These are phyloP conservation scores for Cyprinodon brontotheroides DNA, from an alignment of 2,113 vertebrate species.

Conservation along the genomic window DNA sequence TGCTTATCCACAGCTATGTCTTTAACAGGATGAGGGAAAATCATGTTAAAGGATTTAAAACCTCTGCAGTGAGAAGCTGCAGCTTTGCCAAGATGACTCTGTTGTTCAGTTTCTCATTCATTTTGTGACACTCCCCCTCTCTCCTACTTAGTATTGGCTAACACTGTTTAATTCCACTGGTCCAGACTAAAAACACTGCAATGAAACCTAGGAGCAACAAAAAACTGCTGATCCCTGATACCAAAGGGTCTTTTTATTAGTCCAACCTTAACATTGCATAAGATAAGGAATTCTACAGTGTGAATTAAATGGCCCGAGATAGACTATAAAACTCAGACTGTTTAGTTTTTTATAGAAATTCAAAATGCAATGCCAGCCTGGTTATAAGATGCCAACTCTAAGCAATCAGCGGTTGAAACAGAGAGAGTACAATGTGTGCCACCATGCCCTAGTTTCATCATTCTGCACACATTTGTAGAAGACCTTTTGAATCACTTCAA, in stretches of 20 bases:
- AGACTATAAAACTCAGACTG: slow-evolving; percentile 16
- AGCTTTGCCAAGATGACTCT: slow-evolving; percentile 63
- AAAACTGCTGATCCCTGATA: slow-evolving; percentile 23
- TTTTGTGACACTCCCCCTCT: slow-evolving; percentile 41
- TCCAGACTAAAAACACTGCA: slow-evolving; percentile 38
- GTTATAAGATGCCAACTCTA: slow-evolving; percentile 32
- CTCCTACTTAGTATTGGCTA: slow-evolving; percentile 47
- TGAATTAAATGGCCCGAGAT: slow-evolving; percentile 11
- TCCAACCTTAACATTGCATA: slow-evolving; percentile 9
- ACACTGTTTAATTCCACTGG: slow-evolving; percentile 41
- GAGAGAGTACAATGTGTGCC: slow-evolving; percentile 26
- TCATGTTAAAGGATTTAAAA: slow-evolving; percentile 81
- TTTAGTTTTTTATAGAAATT: slow-evolving; percentile 10
- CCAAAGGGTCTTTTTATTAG: slow-evolving; percentile 8
- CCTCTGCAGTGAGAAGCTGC: slow-evolving; percentile 68
- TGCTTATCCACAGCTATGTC: slow-evolving; percentile 66
- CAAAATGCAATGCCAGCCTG: neutral
- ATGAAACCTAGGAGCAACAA: slow-evolving; percentile 12
- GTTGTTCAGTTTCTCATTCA: slow-evolving; percentile 56
- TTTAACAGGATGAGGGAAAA: slow-evolving; percentile 80
- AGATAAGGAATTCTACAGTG: neutral
- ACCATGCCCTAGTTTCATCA: slow-evolving; percentile 60
- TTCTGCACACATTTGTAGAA: slow-evolving; percentile 54
- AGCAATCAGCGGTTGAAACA: slow-evolving; percentile 47
- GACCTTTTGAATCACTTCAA: slow-evolving; percentile 48